Base-by-base conservation (phyloP, 2,888 invertebrate species). In the Pollenia amentaria region DNA sequence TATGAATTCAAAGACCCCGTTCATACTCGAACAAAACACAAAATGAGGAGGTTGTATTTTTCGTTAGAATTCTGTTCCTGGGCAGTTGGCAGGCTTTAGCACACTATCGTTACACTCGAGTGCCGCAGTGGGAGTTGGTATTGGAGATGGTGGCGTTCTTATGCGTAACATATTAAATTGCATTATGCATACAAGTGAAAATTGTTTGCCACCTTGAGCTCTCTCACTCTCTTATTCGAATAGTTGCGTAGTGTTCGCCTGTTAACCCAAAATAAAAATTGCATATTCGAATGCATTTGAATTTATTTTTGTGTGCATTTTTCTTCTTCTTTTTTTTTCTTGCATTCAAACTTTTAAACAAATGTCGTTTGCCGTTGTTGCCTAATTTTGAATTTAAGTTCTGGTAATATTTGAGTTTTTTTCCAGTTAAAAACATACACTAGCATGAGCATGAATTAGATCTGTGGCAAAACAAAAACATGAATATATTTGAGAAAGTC, bases 161-260 rank as follows among this genome's bases (percentile, higher is more conserved):
- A 73, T 87, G 87, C 84, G 88, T 87, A 85, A 88, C 88, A 87
- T 89, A 88, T 89, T 88, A 88, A 87, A 88, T 89, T 89, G 89
- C 88, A 88, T 89, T 89, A 89, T 87, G 84, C 84, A 89, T 88
- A 87, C 86, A 89, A 88, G 89, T 88, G 88, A 88, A 89, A 89
- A 89, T 87, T 88, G 87, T 76, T 89, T 79, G 88, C 84, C 87
- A 86, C 87, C 79, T 84, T 79, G 57, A 77, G 70, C 76, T 48
- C 78, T 83, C 69, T 75, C 79, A 51, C 70, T 55, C 84, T 46
- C 55, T 16, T 65, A 12, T 40, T 38, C 2, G 38, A 3, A 29
- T 14, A 72, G 12, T 72, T 57, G 57, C 40, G 42, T 51, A 46
- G 38, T 38, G 29, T 62, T 75, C 60, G 21, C 78, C 67, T 67